Base-by-base conservation (phyloP, 1,140 invertebrate genomes). In the Melitaea cinxia region DNA sequence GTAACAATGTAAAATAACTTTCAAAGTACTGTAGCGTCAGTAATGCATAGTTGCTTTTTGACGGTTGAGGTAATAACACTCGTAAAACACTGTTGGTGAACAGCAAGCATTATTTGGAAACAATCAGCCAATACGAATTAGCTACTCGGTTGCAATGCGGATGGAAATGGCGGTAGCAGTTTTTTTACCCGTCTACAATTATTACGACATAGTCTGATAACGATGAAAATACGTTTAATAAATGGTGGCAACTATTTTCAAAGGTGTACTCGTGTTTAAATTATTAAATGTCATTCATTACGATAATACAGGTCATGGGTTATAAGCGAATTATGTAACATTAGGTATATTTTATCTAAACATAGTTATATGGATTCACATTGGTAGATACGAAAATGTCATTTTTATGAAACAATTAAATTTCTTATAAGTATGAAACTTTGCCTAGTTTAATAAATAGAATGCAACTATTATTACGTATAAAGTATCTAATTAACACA, bases 141-240 rank as follows among this genome's bases (percentile, higher is more conserved):
- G 21, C 59, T 62, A 30, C 24, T 65, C 49, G 42, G 59, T 60
- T 71, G 72, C 75, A 75, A 84, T 78, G 81, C 81, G 79, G 77
- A 83, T 82, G 74, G 74, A 81, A 83, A 76, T 79, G 59, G 66
- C 65, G 70, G 72, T 56, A 69, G 72, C 58, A 62, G 54, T 72
- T 80, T 84, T 85, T 85, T 82, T 65, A 70, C 65, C 65, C 63
- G 50, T 63, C 54, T 73, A 78, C 77, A 83, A 86, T 88, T 82
- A 83, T 82, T 80, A 80, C 77, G 83, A 89, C 80, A 78, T 87
- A 89, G 57, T 89, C 86, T 85, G 77, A 80, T 89, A 82, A 85
- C 83, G 71, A 73, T 77, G 82, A 75, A 80, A 80, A 85, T 77
- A 77, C 70, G 73, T 73, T 79, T 59, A 58, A 73, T 66, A 54